Conservation (phyloP, 1,140 invertebrate genomes). For the Drosophila santomea region DNA sequence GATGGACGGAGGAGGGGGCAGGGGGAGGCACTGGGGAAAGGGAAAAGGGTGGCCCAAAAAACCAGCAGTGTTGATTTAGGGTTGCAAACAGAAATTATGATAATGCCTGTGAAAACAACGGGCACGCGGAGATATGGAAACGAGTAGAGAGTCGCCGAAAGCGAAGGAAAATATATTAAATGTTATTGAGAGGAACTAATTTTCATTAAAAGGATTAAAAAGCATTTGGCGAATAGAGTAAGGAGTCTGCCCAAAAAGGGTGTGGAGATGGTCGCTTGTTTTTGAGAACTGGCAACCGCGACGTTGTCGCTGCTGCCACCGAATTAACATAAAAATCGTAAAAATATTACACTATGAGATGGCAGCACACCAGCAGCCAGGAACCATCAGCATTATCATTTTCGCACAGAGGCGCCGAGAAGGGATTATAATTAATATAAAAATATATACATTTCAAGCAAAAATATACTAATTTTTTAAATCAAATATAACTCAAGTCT, state of each 20-base stretch:
- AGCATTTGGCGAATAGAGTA: slow-evolving; percentile 63
- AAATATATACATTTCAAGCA: too few relatives aligned
- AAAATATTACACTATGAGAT: slow-evolving; percentile 79
- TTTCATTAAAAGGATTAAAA: slow-evolving; percentile 84
- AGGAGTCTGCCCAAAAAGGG: slow-evolving; percentile 6
- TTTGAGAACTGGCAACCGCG: slow-evolving; percentile 45
- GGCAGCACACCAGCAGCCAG: slow-evolving; percentile 14
- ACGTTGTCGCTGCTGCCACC: slow-evolving; percentile 60
- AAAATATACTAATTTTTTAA: too few relatives aligned
- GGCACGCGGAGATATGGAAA: slow-evolving; percentile 24
- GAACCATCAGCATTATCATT: slow-evolving; percentile 33
- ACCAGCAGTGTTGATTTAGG: slow-evolving; percentile 78
- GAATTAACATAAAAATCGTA: slow-evolving; percentile 84
- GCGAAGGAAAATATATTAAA: slow-evolving; percentile 83
- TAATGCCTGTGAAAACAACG: slow-evolving; percentile 82
- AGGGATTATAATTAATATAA: too few relatives aligned
- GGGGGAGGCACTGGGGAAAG: background rate
- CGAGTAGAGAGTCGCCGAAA: slow-evolving; percentile 48
- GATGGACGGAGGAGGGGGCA: background rate
- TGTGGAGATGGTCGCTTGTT: background rate
- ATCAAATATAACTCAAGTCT: too few relatives aligned
- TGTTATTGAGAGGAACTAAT: slow-evolving; percentile 84
- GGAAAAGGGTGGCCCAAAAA: background rate
- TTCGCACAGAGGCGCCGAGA: background rate
- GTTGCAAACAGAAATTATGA: slow-evolving; percentile 84